Percentiles rank a stretch among this genome's conserved stretches.
Evolutionary conservation across 2,113 vertebrate genomes (phyloP).

Genomic region (Scalopus aquaticus): DNA sequence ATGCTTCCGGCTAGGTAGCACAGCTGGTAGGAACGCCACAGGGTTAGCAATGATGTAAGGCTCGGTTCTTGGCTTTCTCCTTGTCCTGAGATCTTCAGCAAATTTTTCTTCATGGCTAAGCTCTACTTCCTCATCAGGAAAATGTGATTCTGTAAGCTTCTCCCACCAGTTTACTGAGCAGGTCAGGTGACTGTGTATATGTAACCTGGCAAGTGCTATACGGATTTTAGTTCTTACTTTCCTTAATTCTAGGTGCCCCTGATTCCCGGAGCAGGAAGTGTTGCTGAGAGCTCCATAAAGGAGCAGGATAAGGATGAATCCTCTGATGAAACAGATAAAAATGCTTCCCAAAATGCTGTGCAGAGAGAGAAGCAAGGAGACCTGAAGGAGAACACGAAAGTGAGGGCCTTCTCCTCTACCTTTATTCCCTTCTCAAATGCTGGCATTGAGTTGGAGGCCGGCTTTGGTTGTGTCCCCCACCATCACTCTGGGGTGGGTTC

Average conservation of each 20-base stretch:
- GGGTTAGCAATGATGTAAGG: neutral
- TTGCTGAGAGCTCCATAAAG: conserved; percentile 70
- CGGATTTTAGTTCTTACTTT: neutral
- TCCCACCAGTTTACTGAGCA: fast-evolving
- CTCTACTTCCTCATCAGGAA: neutral
- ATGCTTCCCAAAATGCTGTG: fast-evolving
- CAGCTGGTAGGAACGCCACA: fast-evolving
- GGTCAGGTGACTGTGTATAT: neutral
- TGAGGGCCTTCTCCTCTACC: neutral
- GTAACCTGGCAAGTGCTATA: neutral
- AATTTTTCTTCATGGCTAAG: neutral
- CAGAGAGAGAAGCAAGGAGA: neutral
- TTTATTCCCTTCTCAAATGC: neutral
- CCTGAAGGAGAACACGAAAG: conserved; percentile 68
- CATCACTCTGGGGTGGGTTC: fast-evolving
- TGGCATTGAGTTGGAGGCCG: neutral
- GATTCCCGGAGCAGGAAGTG: neutral
- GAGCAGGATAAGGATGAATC: conserved; percentile 52
- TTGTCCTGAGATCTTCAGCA: neutral
- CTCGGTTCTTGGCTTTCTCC: neutral
- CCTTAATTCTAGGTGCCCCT: conserved; percentile 57
- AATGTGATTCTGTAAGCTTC: fast-evolving
- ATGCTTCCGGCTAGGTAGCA: neutral
- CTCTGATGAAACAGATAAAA: neutral
- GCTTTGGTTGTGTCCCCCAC: too few relatives aligned